Base-by-base conservation (phyloP, 2,888 invertebrate species). In the Acleris literana region DNA sequence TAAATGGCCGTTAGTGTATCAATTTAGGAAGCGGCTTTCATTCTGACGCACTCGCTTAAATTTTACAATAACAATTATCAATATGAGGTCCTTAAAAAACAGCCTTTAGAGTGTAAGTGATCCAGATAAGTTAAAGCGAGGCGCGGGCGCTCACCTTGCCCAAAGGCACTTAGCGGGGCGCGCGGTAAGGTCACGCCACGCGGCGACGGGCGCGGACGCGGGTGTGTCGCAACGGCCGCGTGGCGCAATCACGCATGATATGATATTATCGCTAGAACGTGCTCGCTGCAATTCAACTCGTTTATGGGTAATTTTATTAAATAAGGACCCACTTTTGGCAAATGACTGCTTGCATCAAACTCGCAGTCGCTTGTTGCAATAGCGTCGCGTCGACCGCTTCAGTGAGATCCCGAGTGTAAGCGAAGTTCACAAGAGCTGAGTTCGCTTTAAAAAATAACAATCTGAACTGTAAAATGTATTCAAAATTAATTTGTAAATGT, bases 251-350 rank as follows among this genome's bases (percentile, higher is more conserved):
- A 46, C 33, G 13, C 39, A 39, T 18, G 51, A 58, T 64, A 39
- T 18, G 44, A 64, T 64, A 64, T 48, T 58, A 64, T 64, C 64
- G 58, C 48, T 48, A 52, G 56, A 63, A 57, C 53, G 64, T 51
- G 57, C 43, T 53, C 59, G 39, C 39, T 25, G 64, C 58, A 58
- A 58, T 54, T 64, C 59, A 25, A 64, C 46, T 54, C 64, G 39
- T 64, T 64, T 64, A 64, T 54, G 64, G 54, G 53, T 54, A 64
- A 64, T 58, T 58, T 46, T 29, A 29, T 53, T 29, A 17, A 53
- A 46, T 59, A 48, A 44, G 59, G 33, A 64, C 58, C 64, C 59
- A 64, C 58, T 39, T 64, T 64, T 54, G 48, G 53, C 53, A 59
- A 58, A 59, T 59, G 16, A 49, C 55, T 62, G 48, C 39, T 39